Percentiles rank a stretch among this genome's conserved stretches.
phyloP scores from a whole-genome alignment of 2,797 vertebrate species.

The Amniataba percoides region DNA sequence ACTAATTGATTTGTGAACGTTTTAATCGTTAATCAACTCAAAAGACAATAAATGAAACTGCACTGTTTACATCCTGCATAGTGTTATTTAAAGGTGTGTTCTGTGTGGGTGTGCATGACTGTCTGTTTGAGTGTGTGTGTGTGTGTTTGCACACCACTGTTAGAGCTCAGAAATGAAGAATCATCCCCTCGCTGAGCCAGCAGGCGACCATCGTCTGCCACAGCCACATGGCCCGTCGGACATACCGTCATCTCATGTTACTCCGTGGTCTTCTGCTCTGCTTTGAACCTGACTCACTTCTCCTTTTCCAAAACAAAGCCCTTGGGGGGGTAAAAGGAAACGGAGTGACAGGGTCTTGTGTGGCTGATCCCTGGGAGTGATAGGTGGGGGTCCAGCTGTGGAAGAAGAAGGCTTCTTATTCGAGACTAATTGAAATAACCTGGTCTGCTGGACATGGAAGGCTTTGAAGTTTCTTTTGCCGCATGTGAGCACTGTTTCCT shows the following conservation, averaged over 20 bases:
- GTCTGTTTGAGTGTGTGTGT: conserved; percentile 1
- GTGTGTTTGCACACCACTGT: neutral
- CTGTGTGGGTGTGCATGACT: neutral
- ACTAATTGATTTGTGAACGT: neutral
- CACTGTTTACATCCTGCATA: neutral
- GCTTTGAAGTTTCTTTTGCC: conserved; percentile 72
- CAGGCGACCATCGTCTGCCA: conserved; percentile 42
- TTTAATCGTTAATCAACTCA: neutral
- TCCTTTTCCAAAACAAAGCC: conserved; percentile 72
- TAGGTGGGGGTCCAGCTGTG: conserved; percentile 69
- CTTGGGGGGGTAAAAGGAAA: conserved; percentile 42
- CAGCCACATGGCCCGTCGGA: conserved; percentile 30
- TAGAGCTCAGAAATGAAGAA: conserved; percentile 23
- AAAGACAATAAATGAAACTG: conserved; percentile 21
- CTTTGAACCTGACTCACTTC: conserved; percentile 74
- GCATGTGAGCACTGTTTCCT: conserved; percentile 56
- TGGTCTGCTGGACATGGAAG: conserved; percentile 57
- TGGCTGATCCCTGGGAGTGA: conserved; percentile 69
- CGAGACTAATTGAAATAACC: conserved; percentile 81
- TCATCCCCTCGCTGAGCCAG: neutral
- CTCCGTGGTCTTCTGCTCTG: conserved; percentile 33
- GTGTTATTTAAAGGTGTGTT: neutral
- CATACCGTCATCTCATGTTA: conserved; percentile 64
- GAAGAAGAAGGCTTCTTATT: conserved; percentile 60
- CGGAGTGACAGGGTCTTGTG: conserved; percentile 55